Evolutionary conservation across 2,888 invertebrate genomes (phyloP).

Genomic region (Orchesella flavescens): DNA sequence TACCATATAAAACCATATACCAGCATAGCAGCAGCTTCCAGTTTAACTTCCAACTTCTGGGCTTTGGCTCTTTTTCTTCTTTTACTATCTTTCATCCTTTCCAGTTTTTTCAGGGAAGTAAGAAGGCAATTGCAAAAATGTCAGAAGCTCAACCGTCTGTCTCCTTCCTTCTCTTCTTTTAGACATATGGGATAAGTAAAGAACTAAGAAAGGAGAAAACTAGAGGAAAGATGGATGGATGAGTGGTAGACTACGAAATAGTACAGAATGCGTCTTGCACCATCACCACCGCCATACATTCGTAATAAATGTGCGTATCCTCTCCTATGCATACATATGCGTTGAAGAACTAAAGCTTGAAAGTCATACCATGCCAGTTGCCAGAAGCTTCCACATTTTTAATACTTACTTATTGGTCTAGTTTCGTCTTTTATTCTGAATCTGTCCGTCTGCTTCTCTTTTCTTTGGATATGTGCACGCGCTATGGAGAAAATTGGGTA

Average conservation of each 20-base stretch:
- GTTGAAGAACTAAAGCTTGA: background rate
- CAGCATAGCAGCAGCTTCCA: slow-evolving; percentile 7
- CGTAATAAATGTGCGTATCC: slow-evolving; percentile 18
- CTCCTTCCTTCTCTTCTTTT: slow-evolving; percentile 31
- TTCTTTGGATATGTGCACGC: background rate
- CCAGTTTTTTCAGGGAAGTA: slow-evolving; percentile 20
- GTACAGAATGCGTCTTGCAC: background rate
- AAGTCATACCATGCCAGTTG: slow-evolving; percentile 22
- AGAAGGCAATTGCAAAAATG: slow-evolving; percentile 55
- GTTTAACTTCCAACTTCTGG: slow-evolving; percentile 39
- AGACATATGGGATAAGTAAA: slow-evolving; percentile 43
- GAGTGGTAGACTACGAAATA: slow-evolving; percentile 29
- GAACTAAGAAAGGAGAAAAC: slow-evolving; percentile 50
- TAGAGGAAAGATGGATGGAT: slow-evolving; percentile 44
- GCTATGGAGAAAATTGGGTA: too few species aligned
- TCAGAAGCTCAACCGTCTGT: slow-evolving; percentile 56
- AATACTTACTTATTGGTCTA: slow-evolving; percentile 46
- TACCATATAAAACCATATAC: background rate
- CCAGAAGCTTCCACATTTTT: slow-evolving; percentile 38
- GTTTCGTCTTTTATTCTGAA: background rate
- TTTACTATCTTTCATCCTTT: slow-evolving; percentile 37
- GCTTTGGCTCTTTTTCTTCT: slow-evolving; percentile 14
- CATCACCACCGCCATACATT: too few species aligned
- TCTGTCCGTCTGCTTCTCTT: background rate
- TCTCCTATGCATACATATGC: background rate